Evolutionary conservation across 2,113 vertebrate species (phyloP), one percentile per base, ranked within the genome.

Genomic region (Elaphurus davidianus): DNA sequence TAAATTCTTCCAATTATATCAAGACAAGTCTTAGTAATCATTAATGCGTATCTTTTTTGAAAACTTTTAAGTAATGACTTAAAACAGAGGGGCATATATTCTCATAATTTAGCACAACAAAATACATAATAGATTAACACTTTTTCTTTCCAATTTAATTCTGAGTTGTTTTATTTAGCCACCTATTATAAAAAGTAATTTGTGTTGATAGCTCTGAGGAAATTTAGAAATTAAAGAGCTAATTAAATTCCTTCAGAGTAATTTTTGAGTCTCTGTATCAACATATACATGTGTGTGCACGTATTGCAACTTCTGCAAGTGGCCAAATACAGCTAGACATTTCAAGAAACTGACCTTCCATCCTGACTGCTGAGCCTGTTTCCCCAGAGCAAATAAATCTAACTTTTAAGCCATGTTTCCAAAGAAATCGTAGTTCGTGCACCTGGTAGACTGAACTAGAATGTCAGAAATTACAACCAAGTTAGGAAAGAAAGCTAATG

Each of bases 151-250:
- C 97, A 98, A 97, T 98, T 98, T 98, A 98, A 98, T 98, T 97
- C 92, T 92, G 36, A 93, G 19, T 98, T 99, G 98, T 99, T 99
- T 98, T 99, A 98, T 99, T 98, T 99, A 98, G 98, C 92, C 98
- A 98, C 98, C 96, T 98, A 96, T 98, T 99, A 98, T 96, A 98
- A 98, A 98, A 99, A 98, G 97, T 98, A 99, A 99, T 99, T 98
- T 99, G 98, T 99, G 98, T 98, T 99, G 98, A 99, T 99, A 97
- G 98, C 98, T 99, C 98, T 98, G 96, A 99, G 98, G 98, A 99
- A 99, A 99, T 98, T 59, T 97, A 98, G 98, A 98, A 98, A 99
- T 98, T 99, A 99, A 99, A 99, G 97, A 98, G 97, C 98, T 99
- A 99, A 99, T 99, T 99, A 99, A 99, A 98, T 99, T 99, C 94